Base-by-base conservation (phyloP, 2,888 invertebrate genomes). In the Drosophila parthenogenetica region DNA sequence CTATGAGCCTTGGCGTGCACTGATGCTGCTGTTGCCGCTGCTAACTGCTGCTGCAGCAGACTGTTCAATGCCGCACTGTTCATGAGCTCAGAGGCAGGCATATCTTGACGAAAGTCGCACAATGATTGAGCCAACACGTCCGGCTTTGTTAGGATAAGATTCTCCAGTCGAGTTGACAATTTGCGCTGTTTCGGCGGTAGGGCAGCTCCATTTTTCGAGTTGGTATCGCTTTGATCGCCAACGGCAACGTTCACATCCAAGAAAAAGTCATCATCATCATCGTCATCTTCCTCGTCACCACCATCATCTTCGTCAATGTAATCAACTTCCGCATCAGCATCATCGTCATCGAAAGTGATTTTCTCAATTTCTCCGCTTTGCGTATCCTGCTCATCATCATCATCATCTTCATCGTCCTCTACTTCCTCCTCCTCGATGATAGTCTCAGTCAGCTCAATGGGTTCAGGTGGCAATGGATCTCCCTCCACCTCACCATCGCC, bases 41-140 rank as follows among this genome's bases (percentile, higher is more conserved):
- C 88, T 32, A 89, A 55, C 50, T 89, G 90, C 43, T 92, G 92
- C 50, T 92, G 92, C 5, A 91, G 77, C 14, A 91, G 76, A 74
- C 75, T 87, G 45, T 84, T 91, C 13, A 86, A 71, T 5, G 91
- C 73, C 25, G 89, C 83, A 55, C 85, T 88, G 50, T 83, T 87
- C 54, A 92, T 89, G 43, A 92, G 87, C 62, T 92, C 92, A 8
- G 91, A 83, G 50, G 89, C 87, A 69, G 82, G 87, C 39, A 92
- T 79, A 75, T 92, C 92, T 55, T 90, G 90, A 45, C 92, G 91
- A 67, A 91, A 91, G 61, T 92, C 92, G 53, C 91, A 90, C 45
- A 92, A 67, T 4, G 91, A 89, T 63, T 92, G 92, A 10, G 91
- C 86, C 58, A 92, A 85, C 64, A 91, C 90, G 37, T 90, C 91